These are phyloP conservation scores for Ovis canadensis DNA, from an alignment of 2,113 vertebrate genomes.

Conservation along the genomic window DNA sequence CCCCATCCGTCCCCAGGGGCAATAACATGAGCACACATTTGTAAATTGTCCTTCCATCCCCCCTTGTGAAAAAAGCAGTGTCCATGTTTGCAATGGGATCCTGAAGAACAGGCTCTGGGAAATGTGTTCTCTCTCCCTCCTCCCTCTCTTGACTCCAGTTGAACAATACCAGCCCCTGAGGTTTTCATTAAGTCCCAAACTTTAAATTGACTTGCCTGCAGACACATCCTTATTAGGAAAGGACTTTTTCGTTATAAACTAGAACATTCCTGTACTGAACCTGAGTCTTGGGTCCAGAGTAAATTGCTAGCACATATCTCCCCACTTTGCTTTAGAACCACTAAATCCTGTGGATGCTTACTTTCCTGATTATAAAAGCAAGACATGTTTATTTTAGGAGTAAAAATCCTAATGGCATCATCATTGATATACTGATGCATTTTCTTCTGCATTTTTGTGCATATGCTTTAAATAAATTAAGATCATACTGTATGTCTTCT, in stretches of 20 bases:
- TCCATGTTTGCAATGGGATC: background rate
- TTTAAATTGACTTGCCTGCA: background rate
- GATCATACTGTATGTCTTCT: background rate
- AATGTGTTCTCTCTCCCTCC: background rate
- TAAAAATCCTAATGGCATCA: background rate
- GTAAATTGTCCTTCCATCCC: background rate
- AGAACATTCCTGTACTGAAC: background rate
- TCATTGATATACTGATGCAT: background rate
- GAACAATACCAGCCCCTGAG: background rate
- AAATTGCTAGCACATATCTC: background rate
- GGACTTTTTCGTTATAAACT: background rate
- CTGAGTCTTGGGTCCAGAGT: background rate
- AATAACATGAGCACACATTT: background rate
- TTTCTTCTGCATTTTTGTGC: background rate
- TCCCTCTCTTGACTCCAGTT: background rate
- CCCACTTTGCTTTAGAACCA: background rate
- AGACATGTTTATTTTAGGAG: background rate
- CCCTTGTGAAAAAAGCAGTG: background rate
- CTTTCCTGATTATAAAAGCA: background rate
- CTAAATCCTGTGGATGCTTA: background rate
- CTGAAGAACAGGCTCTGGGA: background rate
- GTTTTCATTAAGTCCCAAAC: background rate
- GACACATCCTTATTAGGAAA: background rate
- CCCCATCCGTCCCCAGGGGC: background rate
- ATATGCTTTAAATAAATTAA: background rate